These are phyloP conservation scores for Xenentodon cancila DNA, from an alignment of 2,797 vertebrate species.

Conservation along the genomic window DNA sequence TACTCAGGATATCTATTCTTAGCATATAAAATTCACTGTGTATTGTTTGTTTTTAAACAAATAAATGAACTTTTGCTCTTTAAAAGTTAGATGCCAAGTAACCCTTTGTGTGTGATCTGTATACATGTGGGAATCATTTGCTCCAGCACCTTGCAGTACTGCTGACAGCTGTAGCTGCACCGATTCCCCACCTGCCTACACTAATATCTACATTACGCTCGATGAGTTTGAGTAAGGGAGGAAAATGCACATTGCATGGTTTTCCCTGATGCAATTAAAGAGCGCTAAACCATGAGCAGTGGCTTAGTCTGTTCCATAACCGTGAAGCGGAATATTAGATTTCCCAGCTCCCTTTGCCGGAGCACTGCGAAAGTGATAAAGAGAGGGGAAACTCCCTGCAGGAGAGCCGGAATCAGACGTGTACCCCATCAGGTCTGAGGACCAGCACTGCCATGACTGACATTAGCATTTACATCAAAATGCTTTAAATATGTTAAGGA, in stretches of 20 bases:
- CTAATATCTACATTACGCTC: slow-evolving; percentile 73
- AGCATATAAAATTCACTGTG: slow-evolving; percentile 2
- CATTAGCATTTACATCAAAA: slow-evolving; percentile 12
- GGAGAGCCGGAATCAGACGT: slow-evolving; percentile 37
- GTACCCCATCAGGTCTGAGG: slow-evolving; percentile 3
- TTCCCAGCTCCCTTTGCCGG: slow-evolving; percentile 56
- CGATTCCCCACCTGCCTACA: slow-evolving; percentile 56
- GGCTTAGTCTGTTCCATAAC: slow-evolving; percentile 62
- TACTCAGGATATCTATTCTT: neutral
- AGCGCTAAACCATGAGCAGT: slow-evolving; percentile 64
- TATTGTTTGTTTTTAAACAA: slow-evolving; percentile 4
- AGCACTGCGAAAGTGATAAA: slow-evolving; percentile 54
- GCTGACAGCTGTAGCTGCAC: slow-evolving; percentile 57
- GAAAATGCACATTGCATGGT: slow-evolving; percentile 66
- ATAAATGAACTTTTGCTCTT: slow-evolving; percentile 7
- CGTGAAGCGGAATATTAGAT: slow-evolving; percentile 74
- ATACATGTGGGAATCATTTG: slow-evolving; percentile 19
- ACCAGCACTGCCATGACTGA: slow-evolving; percentile 10
- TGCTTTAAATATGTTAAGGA: slow-evolving; percentile 5
- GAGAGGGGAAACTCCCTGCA: slow-evolving; percentile 54
- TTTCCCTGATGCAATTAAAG: slow-evolving; percentile 76
- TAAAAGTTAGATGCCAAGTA: slow-evolving; percentile 1
- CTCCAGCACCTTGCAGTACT: slow-evolving; percentile 43
- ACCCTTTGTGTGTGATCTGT: slow-evolving; percentile 16
- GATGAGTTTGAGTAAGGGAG: slow-evolving; percentile 59